Percentiles rank a stretch among this genome's conserved stretches.
Evolutionary conservation across 2,113 vertebrate species (phyloP).

Genomic region (Anguilla japonica): DNA sequence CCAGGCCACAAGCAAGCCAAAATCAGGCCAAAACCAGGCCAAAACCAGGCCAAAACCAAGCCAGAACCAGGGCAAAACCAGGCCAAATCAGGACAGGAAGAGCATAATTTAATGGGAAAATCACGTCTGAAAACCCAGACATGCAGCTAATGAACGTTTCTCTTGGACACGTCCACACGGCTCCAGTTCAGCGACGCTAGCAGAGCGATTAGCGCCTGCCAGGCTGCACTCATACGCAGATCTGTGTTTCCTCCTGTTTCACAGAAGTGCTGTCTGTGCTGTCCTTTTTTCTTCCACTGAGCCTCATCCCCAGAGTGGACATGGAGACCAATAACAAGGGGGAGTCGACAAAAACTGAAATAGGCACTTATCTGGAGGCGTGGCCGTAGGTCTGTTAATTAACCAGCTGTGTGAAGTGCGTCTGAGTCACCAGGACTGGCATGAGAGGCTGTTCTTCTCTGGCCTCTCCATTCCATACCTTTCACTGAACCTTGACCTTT

Average conservation of each 20-base stretch:
- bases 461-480: too few relatives aligned
- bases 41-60: background rate
- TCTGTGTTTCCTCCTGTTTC: background rate
- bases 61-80: background rate
- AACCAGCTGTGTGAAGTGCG: too few relatives aligned
- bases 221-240: background rate
- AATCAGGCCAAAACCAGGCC: too few relatives aligned
- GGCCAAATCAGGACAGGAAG: background rate
- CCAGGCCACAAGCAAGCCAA: background rate
- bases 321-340: background rate
- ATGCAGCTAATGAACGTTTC: background rate
- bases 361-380: background rate
- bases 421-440: background rate
- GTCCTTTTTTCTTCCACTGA: background rate
- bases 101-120: background rate
- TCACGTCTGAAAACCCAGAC: background rate
- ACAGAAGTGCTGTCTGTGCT: background rate
- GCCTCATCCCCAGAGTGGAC: background rate
- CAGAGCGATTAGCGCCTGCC: background rate
- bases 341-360: background rate
- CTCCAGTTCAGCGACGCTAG: background rate
- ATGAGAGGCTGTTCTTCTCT: background rate
- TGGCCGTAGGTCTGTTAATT: too few relatives aligned
- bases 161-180: background rate
- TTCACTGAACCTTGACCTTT: background rate